Evolutionary conservation across 2,797 vertebrate genomes (phyloP), one percentile per base, ranked within the genome.

Genomic region (Sylvilagus floridanus): DNA sequence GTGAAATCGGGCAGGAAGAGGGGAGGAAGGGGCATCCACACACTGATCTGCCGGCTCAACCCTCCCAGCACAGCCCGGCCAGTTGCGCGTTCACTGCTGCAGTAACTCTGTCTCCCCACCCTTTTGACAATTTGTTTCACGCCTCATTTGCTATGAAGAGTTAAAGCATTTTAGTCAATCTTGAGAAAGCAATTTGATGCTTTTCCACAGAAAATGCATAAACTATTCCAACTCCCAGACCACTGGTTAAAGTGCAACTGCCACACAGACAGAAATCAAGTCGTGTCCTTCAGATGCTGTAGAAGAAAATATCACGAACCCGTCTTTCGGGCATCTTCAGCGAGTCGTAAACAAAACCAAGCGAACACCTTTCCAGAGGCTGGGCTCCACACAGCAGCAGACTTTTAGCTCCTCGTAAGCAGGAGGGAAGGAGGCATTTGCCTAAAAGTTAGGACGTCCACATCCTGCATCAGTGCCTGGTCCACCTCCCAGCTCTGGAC

Each of bases 41-140:
- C 97, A 90, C 96, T 37, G 94, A 94, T 96, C 97, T 98, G 97
- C 97, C 91, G n/a, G 93, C 97, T 98, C 96, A 5, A 97, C 98
- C 97, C 98, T 93, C 68, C 94, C 3, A 91, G 96, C 88, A 95
- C 73, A 83, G 88, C 97, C 73, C 93, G 95, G 96, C 93, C 97
- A 97, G 96, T 89, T 95, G 96, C 97, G 96, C 93, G 95, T 85
- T 94, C 82, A 93, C 91, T 68, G 71, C 94, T 93, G 96, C 96
- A 97, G 95, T 95, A 97, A 97, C 95, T 96, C 96, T 96, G 96
- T 97, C 97, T 97, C 97, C 77, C 97, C 77, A 60, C 95, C 96
- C 93, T 98, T 97, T 91, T 88, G 97, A 98, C 97, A 95, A 98
- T 97, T 97, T 97, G 97, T 97, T 98, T 98, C 98, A 97, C 90